These are phyloP conservation scores for Arion vulgaris DNA, from an alignment of 1,140 invertebrate genomes.

Conservation along the genomic window DNA sequence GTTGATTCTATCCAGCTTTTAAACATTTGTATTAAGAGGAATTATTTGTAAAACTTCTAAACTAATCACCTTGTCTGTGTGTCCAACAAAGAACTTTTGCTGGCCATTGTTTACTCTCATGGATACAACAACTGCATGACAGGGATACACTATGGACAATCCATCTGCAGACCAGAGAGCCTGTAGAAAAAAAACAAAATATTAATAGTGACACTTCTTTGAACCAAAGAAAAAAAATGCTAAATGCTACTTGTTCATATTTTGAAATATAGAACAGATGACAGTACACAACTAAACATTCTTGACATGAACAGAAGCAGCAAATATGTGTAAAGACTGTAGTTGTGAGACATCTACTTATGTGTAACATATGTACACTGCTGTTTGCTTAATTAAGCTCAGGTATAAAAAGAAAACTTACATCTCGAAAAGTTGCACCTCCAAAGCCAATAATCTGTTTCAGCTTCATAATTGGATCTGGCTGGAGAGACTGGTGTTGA, in stretches of 20 bases:
- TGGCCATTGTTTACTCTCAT: conserved; percentile 68
- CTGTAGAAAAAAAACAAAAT: conserved; percentile 46
- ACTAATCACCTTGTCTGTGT: conserved; percentile 72
- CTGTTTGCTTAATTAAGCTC: too few relatives aligned
- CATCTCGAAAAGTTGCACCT: conserved; percentile 64
- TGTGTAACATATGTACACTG: too few relatives aligned
- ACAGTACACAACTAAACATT: too few relatives aligned
- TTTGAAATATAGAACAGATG: too few relatives aligned
- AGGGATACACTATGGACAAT: conserved; percentile 66
- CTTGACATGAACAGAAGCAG: too few relatives aligned
- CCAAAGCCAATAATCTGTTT: conserved; percentile 72
- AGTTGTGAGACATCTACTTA: too few relatives aligned
- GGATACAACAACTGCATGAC: conserved; percentile 70
- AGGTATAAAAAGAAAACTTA: conserved; percentile 43
- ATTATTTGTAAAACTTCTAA: too few relatives aligned
- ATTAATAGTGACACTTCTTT: background rate
- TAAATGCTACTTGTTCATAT: background rate
- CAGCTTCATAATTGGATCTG: conserved; percentile 71
- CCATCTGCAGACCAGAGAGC: conserved; percentile 67
- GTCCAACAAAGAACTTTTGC: conserved; percentile 72
- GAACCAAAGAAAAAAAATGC: background rate
- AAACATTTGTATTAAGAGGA: too few relatives aligned
- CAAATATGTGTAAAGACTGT: too few relatives aligned
- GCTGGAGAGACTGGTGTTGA: conserved; percentile 62
- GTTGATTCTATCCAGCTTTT: too few relatives aligned